Evolutionary conservation across 2,113 vertebrate species (phyloP).

Genomic region (Oplegnathus fasciatus): DNA sequence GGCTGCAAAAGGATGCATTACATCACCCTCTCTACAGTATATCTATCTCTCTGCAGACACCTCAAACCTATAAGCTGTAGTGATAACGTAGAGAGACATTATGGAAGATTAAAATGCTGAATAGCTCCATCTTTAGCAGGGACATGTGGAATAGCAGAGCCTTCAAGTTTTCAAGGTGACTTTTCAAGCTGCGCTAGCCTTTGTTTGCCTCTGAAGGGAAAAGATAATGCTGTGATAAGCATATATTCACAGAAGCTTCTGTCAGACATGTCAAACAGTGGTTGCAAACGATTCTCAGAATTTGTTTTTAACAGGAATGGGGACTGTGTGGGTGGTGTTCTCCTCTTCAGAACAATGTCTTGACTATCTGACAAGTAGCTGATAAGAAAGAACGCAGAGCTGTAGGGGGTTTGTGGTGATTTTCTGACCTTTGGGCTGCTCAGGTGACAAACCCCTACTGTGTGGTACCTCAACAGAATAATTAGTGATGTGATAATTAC

Average conservation of each 20-base stretch:
- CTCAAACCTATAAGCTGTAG: neutral
- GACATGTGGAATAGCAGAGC: neutral
- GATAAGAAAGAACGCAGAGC: neutral
- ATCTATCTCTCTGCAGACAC: neutral
- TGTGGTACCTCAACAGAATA: neutral
- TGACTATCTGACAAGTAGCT: neutral
- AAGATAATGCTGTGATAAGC: constrained; percentile 20
- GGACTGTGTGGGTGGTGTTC: neutral
- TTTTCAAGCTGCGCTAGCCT: constrained; percentile 1
- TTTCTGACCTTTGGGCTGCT: neutral
- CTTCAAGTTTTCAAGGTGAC: constrained; percentile 47
- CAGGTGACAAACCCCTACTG: neutral
- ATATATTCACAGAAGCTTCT: neutral
- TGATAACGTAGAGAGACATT: neutral
- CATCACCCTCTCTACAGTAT: neutral
- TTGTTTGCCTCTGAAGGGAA: constrained; percentile 11
- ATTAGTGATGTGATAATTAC: neutral
- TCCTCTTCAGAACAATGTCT: neutral
- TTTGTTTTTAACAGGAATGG: neutral
- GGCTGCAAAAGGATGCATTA: neutral
- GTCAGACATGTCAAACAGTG: neutral
- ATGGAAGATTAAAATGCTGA: constrained; percentile 18
- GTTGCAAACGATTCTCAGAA: neutral
- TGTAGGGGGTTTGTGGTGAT: neutral
- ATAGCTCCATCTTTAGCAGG: neutral